phyloP scores from a whole-genome alignment of 2,113 vertebrate genomes.

The Furnarius figulus region DNA sequence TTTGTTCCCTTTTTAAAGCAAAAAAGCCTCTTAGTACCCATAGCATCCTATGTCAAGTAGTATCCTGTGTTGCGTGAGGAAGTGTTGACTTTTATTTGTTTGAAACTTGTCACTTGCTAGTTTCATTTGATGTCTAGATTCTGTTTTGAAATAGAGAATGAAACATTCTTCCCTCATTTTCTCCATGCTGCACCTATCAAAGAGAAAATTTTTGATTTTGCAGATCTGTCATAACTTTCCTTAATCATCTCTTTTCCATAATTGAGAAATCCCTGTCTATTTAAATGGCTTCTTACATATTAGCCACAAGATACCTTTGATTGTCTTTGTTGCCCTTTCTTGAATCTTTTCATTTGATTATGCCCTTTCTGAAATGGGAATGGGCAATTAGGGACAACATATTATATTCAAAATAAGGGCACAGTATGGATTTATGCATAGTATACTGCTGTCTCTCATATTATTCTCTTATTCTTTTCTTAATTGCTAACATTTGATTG shows the following conservation, averaged over 20 bases:
- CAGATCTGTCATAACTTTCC: neutral
- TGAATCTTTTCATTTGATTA: neutral
- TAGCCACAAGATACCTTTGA: neutral
- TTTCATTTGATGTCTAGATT: neutral
- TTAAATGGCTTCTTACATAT: neutral
- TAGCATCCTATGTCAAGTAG: neutral
- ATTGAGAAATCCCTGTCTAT: neutral
- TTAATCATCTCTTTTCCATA: neutral
- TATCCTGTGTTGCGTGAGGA: neutral
- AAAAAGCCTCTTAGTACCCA: neutral
- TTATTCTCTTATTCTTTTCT: neutral
- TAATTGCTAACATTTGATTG: neutral
- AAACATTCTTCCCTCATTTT: neutral
- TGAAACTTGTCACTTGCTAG: neutral
- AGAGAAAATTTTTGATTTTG: neutral
- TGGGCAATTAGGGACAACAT: neutral
- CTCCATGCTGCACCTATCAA: neutral
- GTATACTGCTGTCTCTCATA: neutral
- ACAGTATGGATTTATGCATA: neutral
- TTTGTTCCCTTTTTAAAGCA: neutral
- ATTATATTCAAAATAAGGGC: neutral
- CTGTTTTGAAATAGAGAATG: neutral
- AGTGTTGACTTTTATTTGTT: neutral
- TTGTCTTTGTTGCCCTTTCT: neutral
- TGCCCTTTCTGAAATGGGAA: neutral